phyloP scores from a whole-genome alignment of 2,888 invertebrate species.

The Synergus itoensis region DNA sequence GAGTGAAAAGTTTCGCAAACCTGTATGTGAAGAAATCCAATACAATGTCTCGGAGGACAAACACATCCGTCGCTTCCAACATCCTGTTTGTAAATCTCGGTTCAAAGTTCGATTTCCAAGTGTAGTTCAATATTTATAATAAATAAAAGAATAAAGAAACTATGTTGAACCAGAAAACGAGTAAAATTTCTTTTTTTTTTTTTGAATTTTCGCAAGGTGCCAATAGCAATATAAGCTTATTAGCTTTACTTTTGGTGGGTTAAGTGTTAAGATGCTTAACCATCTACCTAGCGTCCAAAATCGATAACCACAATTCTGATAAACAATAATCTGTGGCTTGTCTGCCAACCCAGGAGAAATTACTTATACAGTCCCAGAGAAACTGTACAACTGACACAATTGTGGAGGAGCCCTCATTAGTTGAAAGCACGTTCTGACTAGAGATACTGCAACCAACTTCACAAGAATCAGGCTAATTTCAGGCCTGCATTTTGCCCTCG shows the following conservation, averaged over 20 bases:
- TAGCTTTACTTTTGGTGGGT: too few relatives aligned
- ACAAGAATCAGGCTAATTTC: constrained; percentile 19
- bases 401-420: constrained; percentile 30
- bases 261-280: background rate
- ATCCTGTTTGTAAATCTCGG: constrained; percentile 4
- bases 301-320: constrained; percentile 13
- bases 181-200: background rate
- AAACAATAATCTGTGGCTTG: constrained; percentile 11
- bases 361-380: constrained; percentile 8
- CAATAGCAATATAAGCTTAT: too few relatives aligned
- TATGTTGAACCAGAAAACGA: background rate
- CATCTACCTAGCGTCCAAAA: background rate
- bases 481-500: background rate
- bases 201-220: background rate
- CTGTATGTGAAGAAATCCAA: constrained; percentile 21
- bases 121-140: too few relatives aligned
- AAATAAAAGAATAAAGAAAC: background rate
- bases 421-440: constrained; percentile 17
- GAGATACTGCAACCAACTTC: background rate
- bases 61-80: background rate
- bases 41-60: constrained; percentile 23
- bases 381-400: constrained; percentile 21
- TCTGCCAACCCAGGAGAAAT: background rate
- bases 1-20: constrained; percentile 26
- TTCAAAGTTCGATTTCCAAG: constrained; percentile 1